Percentiles rank a stretch among this genome's conserved stretches.
phyloP scores from a whole-genome alignment of 2,797 vertebrate genomes.

The Hylomyscus alleni region DNA sequence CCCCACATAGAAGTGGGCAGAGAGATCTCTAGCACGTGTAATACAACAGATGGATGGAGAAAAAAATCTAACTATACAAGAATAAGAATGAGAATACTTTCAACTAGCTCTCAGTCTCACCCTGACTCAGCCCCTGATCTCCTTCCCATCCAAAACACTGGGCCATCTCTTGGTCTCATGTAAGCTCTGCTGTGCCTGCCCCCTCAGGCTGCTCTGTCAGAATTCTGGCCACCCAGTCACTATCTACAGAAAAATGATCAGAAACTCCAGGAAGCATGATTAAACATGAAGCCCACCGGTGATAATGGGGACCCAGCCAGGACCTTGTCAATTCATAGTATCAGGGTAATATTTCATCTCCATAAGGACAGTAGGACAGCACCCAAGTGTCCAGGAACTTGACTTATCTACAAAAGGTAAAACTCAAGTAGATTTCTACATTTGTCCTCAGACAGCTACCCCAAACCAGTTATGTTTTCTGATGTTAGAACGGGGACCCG shows the following conservation, averaged over 20 bases:
- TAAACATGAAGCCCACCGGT: not conserved
- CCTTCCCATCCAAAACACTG: not conserved
- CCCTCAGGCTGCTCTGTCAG: not conserved
- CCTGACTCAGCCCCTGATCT: rapidly evolving
- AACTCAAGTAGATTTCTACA: not conserved
- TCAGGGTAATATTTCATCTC: not conserved
- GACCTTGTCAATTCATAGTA: not conserved
- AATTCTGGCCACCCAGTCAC: not conserved
- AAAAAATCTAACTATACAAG: rapidly evolving
- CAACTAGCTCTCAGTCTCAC: not conserved
- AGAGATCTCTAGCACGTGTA: not conserved
- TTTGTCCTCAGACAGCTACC: not conserved
- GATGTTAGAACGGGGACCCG: not conserved
- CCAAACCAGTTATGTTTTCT: not conserved
- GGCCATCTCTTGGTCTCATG: not conserved
- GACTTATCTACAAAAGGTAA: not conserved
- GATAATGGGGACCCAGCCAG: not conserved
- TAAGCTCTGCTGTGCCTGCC: not conserved
- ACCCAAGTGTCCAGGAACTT: not conserved
- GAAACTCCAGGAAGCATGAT: not conserved
- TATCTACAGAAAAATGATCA: not conserved
- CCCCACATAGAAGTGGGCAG: not conserved
- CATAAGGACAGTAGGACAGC: not conserved
- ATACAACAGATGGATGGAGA: rapidly evolving
- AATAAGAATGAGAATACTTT: not conserved